These are phyloP conservation scores for Eurytoma californica DNA, from an alignment of 2,888 invertebrate species.

Conservation along the genomic window DNA sequence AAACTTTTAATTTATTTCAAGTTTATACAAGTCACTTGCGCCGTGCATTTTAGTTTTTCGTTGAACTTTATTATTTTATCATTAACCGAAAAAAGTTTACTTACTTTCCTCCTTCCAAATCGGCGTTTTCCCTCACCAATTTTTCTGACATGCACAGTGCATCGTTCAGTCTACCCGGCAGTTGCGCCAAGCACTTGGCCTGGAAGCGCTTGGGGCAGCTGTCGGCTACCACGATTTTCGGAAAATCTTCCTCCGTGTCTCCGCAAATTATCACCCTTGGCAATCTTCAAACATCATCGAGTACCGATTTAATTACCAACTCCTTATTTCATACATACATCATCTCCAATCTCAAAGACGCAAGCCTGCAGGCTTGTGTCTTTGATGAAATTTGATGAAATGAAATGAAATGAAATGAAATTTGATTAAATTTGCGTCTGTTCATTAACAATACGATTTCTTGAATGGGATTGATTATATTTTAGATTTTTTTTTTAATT, in stretches of 20 bases:
- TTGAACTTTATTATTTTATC: no score
- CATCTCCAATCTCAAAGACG: background rate
- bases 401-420: no score
- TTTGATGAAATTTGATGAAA: no score
- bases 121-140: slow-evolving; percentile 81
- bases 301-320: background rate
- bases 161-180: slow-evolving; percentile 79
- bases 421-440: no score
- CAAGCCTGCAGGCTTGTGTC: no score
- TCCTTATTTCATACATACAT: background rate
- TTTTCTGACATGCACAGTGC: slow-evolving; percentile 83
- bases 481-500: no score
- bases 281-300: slow-evolving; percentile 63
- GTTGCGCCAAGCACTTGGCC: slow-evolving; percentile 63
- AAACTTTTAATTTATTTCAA: no score
- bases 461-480: no score
- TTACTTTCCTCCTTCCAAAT: slow-evolving; percentile 82
- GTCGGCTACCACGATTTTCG: slow-evolving; percentile 78
- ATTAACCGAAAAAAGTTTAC: slow-evolving; percentile 34
- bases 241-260: slow-evolving; percentile 76
- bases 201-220: slow-evolving; percentile 68
- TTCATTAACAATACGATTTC: no score
- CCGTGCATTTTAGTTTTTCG: no score
- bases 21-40: no score
- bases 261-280: slow-evolving; percentile 79